These are phyloP conservation scores for Indicator maculatus DNA, from an alignment of 2,113 vertebrate genomes.

Conservation along the genomic window DNA sequence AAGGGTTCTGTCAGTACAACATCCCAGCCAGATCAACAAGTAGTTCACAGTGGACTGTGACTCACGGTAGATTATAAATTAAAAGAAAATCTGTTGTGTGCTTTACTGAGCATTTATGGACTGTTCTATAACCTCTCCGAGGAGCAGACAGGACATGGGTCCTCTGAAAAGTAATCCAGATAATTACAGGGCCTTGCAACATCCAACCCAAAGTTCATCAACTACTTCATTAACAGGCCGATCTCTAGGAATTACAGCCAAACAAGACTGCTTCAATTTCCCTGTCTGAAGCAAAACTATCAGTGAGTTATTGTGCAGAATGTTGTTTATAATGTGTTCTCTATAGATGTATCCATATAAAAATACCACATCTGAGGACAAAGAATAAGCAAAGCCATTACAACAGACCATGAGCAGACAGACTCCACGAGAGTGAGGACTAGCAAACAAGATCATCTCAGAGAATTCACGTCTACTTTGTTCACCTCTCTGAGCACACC, in stretches of 20 bases:
- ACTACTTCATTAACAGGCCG: neutral
- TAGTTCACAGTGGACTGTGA: neutral
- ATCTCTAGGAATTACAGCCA: constrained; percentile 27
- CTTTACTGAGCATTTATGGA: constrained; percentile 11
- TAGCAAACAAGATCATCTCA: neutral
- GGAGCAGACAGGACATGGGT: constrained; percentile 21
- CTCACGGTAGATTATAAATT: neutral
- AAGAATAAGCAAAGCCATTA: neutral
- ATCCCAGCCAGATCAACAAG: neutral
- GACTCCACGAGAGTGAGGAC: neutral
- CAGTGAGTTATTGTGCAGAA: neutral
- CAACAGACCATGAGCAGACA: neutral
- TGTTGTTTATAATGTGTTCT: neutral
- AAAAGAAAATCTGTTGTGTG: neutral
- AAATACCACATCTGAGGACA: neutral
- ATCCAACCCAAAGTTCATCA: constrained; percentile 48
- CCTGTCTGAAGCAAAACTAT: neutral
- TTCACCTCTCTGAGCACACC: neutral
- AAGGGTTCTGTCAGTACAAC: neutral
- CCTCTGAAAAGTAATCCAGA: constrained; percentile 23
- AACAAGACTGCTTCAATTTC: neutral
- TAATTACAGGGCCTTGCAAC: constrained; percentile 43
- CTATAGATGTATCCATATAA: neutral
- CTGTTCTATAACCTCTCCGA: neutral
- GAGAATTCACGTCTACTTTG: neutral